Evolutionary conservation across 1,140 invertebrate genomes (phyloP), one percentile per base, ranked within the genome.

Genomic region (Latrodectus geometricus): DNA sequence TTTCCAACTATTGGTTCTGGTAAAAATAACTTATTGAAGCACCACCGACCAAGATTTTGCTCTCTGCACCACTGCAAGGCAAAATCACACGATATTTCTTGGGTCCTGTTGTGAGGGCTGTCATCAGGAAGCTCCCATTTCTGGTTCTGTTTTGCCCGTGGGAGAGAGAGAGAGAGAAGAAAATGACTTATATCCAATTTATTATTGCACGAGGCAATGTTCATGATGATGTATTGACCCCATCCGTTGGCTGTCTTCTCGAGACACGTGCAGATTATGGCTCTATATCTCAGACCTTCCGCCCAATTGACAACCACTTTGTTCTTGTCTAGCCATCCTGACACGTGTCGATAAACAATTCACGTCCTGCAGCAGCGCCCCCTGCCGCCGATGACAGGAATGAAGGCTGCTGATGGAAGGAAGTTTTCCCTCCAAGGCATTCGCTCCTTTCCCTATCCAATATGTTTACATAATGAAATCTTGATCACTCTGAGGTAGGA

Each of bases 261-360:
- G 23, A 61, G 61, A 78, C 76, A 78, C 61, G 56, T 78, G 76
- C 76, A 78, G 76, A 78, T 78, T 78, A 78, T 78, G 76, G 56
- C 76, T 56, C 76, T 61, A 78, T 78, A 78, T 78, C 76, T 78
- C 61, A 78, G 61, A 35, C 15, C 76, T 68, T 17, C 23, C 56
- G 61, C 61, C 14, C 23, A 66, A 78, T 78, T 78, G 76, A 78
- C 76, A 78, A 66, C 23, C 76, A 78, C 76, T 78, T 78, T 78
- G 76, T 78, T 78, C 76, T 78, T 78, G 76, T 78, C 76, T 78
- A 54, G 49, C 56, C 23, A 23, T 23, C 61, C 76, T 78, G 76
- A 54, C 76, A 78, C 56, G 23, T 78, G 76, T 78, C 76, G 76
- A 78, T 78, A 78, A 78, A 78, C 76, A 78, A 66, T 68, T 78